These are phyloP conservation scores for Spatula clypeata DNA, from an alignment of 2,797 vertebrate genomes.

Conservation along the genomic window DNA sequence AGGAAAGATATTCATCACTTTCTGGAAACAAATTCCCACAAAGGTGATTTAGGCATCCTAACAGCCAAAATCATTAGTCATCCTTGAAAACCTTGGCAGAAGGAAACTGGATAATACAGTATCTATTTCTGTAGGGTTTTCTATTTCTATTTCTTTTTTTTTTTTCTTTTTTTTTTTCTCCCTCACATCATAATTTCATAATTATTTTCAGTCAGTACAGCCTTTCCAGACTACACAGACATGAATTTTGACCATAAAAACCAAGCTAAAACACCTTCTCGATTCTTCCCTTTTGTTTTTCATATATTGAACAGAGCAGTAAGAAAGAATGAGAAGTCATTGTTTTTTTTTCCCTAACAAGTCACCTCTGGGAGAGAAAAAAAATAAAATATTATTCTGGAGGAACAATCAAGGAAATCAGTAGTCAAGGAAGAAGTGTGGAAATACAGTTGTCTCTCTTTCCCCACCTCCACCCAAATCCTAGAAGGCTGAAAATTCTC, in stretches of 20 bases:
- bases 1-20: not conserved
- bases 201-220: not conserved
- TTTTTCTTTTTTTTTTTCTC: not conserved
- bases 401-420: too few species aligned
- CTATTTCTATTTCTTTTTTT: not conserved
- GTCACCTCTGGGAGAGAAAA: not conserved
- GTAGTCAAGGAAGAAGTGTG: not conserved
- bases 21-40: slow-evolving; percentile 8
- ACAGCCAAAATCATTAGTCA: slow-evolving; percentile 40
- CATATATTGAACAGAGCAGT: not conserved
- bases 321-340: not conserved
- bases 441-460: not conserved
- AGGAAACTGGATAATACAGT: not conserved
- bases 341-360: not conserved
- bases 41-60: not conserved
- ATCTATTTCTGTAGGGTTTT: not conserved
- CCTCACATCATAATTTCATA: slow-evolving; percentile 8
- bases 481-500: not conserved
- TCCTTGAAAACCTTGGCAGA: slow-evolving; percentile 45
- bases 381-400: not conserved
- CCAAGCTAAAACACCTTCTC: not conserved
- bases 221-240: not conserved
- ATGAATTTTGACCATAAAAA: slow-evolving; percentile 4
- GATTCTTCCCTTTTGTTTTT: not conserved
- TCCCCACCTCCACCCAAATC: not conserved